A percentile compares a stretch with the other conserved stretches of the same genome.
phyloP scores from a whole-genome alignment of 1,140 invertebrate genomes.

The Anoplolepis gracilipes region DNA sequence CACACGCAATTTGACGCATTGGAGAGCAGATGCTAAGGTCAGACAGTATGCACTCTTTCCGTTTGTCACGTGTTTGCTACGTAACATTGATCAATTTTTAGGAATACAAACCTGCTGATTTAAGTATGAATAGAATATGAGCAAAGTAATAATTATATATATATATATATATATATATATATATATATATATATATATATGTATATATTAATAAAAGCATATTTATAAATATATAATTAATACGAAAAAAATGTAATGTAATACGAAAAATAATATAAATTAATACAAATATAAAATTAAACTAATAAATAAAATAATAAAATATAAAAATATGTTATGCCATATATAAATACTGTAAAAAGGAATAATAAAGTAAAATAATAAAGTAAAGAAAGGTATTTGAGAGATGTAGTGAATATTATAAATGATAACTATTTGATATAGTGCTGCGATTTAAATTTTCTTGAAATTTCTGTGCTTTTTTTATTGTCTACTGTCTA shows the following conservation, averaged over 20 bases:
- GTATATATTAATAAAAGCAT: background rate
- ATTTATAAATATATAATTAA: background rate
- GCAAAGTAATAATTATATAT: no score
- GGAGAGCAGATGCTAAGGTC: slow-evolving; percentile 47
- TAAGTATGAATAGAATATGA: no score
- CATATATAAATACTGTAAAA: no score
- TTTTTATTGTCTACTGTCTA: background rate
- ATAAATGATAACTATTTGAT: background rate
- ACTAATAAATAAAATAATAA: background rate
- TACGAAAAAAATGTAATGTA: background rate
- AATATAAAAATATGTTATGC: no score
- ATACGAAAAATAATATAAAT: background rate
- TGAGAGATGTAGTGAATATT: background rate
- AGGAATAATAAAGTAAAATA: no score
- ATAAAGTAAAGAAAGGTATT: no score
- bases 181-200: background rate
- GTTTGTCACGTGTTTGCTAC: background rate
- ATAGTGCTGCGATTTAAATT: no score
- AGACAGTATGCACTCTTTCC: background rate
- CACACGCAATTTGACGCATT: slow-evolving; percentile 73
- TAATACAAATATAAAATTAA: background rate
- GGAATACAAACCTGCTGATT: background rate
- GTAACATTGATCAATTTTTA: slow-evolving; percentile 11
- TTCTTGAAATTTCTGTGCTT: background rate
- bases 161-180: background rate